Percentiles rank a stretch among this genome's conserved stretches.
phyloP scores from a whole-genome alignment of 2,113 vertebrate species.

The Bubalus kerabau region DNA sequence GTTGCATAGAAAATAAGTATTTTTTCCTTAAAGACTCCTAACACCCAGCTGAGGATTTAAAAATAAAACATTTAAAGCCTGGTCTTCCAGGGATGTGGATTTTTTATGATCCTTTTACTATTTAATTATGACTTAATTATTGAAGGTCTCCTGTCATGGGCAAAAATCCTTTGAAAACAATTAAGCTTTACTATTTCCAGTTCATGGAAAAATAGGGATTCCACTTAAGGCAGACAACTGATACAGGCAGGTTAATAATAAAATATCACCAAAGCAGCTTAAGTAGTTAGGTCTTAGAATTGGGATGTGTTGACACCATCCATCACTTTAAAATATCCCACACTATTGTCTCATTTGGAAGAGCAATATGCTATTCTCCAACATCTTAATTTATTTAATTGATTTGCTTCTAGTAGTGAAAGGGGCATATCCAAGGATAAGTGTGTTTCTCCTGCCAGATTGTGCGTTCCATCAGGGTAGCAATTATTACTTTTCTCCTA shows the following conservation, averaged over 20 bases:
- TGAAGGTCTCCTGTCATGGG: neutral
- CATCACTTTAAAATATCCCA: conserved; percentile 17
- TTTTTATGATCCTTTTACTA: conserved; percentile 4
- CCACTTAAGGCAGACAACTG: neutral
- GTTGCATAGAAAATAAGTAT: neutral
- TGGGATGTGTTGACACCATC: neutral
- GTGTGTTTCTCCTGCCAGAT: neutral
- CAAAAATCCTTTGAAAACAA: conserved; percentile 33
- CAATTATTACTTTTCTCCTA: neutral
- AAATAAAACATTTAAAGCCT: conserved; percentile 32
- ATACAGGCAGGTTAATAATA: neutral
- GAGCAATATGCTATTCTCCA: neutral
- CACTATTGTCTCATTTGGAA: neutral
- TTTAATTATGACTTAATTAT: conserved; percentile 45
- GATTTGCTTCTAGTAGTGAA: neutral
- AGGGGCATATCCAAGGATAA: neutral
- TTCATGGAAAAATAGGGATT: neutral
- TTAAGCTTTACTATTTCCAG: neutral
- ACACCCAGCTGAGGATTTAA: neutral
- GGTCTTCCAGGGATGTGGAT: neutral
- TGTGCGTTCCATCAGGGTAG: neutral
- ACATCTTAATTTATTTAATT: neutral
- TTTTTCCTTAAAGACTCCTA: conserved; percentile 10
- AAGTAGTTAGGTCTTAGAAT: neutral
- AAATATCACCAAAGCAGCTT: neutral